Conservation (phyloP, 2,888 invertebrate genomes). For the Caenorhabditis sp. region DNA sequence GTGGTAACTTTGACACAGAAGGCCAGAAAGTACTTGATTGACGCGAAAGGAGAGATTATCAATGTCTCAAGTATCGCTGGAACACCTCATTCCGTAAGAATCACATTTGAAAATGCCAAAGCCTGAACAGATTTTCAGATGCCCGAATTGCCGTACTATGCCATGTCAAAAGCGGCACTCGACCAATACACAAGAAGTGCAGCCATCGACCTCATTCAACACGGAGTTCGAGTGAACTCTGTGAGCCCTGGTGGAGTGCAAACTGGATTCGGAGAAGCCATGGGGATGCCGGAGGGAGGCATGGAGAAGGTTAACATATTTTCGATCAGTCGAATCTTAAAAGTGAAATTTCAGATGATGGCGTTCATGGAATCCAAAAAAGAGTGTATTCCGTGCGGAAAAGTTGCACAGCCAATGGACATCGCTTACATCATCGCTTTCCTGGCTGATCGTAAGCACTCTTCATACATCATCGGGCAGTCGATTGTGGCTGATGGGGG, state of each 20-base stretch:
- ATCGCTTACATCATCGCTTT: neutral
- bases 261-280: slow-evolving; percentile 39
- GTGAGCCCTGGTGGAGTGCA: slow-evolving; percentile 46
- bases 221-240: slow-evolving; percentile 58
- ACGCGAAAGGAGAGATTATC: slow-evolving; percentile 47
- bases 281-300: slow-evolving; percentile 21
- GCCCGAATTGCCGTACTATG: slow-evolving; percentile 35
- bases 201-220: slow-evolving; percentile 46
- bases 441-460: neutral
- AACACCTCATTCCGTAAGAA: slow-evolving; percentile 47
- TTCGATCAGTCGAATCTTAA: no score
- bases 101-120: neutral
- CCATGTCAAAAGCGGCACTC: neutral
- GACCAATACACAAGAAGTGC: slow-evolving; percentile 50
- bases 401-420: neutral
- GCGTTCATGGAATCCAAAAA: neutral
- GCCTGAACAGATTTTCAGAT: no score
- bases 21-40: slow-evolving; percentile 33
- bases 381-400: neutral
- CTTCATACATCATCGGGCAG: slow-evolving; percentile 2
- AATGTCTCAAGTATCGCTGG: slow-evolving; percentile 55
- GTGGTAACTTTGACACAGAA: slow-evolving; percentile 46
- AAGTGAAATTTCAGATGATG: neutral
- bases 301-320: slow-evolving; percentile 3
- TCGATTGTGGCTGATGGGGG: slow-evolving; percentile 17